Conservation (phyloP, 1,140 invertebrate genomes). For the Nomia melanderi region DNA sequence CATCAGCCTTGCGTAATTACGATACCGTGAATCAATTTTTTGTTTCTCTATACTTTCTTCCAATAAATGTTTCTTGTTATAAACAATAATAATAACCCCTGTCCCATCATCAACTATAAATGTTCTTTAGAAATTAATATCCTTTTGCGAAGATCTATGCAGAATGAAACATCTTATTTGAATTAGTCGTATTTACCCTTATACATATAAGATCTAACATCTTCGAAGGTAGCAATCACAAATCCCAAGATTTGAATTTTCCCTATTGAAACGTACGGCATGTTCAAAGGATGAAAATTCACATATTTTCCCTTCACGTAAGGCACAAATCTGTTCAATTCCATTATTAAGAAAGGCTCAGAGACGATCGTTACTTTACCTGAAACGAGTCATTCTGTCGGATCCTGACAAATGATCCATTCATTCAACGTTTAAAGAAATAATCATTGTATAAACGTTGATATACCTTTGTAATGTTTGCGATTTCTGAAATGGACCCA, state of each 20-base stretch:
- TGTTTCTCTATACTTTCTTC: not conserved
- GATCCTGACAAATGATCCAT: not conserved
- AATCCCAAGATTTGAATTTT: slow-evolving; percentile 30
- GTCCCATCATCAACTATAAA: slow-evolving; percentile 40
- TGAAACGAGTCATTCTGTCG: not conserved
- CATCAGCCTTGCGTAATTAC: not conserved
- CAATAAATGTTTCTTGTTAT: not conserved
- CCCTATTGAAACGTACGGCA: slow-evolving; percentile 17
- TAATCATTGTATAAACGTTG: not conserved
- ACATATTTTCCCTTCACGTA: not conserved
- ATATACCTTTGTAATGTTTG: not conserved
- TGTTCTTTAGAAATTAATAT: not conserved
- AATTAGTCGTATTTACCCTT: not conserved
- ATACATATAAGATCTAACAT: not conserved
- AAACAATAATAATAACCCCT: slow-evolving; percentile 7
- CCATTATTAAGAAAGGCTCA: slow-evolving; percentile 28
- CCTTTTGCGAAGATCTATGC: not conserved
- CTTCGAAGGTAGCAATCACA: not conserved
- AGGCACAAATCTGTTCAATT: slow-evolving; percentile 34
- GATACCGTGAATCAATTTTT: slow-evolving; percentile 13
- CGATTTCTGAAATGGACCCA: slow-evolving; percentile 3
- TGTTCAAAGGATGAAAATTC: slow-evolving; percentile 33
- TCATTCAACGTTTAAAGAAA: not conserved
- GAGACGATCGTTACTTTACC: not conserved
- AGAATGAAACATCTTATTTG: not conserved